phyloP scores from a whole-genome alignment of 2,888 invertebrate species.

The Pheosia tremula region DNA sequence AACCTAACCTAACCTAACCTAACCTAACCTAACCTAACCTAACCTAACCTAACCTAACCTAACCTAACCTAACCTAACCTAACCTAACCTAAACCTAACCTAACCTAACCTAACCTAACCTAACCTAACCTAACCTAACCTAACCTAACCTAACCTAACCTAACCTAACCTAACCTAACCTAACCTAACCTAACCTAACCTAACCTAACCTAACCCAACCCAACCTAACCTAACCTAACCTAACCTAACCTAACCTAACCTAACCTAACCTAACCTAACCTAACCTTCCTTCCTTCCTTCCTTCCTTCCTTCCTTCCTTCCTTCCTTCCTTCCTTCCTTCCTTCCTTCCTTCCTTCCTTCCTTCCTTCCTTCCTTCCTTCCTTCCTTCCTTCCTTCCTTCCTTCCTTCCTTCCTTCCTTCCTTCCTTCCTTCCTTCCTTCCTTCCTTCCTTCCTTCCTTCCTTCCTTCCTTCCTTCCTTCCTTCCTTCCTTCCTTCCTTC shows the following conservation, averaged over 20 bases:
- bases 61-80: constrained; percentile 17
- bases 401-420: too few species aligned
- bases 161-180: constrained; percentile 20
- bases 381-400: too few species aligned
- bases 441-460: too few species aligned
- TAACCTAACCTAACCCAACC: constrained; percentile 18
- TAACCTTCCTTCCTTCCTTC: constrained; percentile 19
- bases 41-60: constrained; percentile 22
- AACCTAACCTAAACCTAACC: constrained; percentile 6
- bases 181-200: constrained; percentile 18
- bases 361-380: too few species aligned
- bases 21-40: constrained; percentile 21
- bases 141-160: constrained; percentile 20
- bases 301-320: too few species aligned
- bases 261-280: constrained; percentile 13
- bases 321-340: too few species aligned
- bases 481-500: too few species aligned
- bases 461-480: too few species aligned
- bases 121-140: constrained; percentile 18
- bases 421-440: too few species aligned
- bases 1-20: constrained; percentile 19
- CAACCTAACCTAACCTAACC: constrained; percentile 15
- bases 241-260: constrained; percentile 15
- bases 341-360: too few species aligned
- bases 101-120: constrained; percentile 17